Evolutionary conservation across 2,113 vertebrate genomes (phyloP), one percentile per base, ranked within the genome.

Genomic region (Mionectes macconnelli): DNA sequence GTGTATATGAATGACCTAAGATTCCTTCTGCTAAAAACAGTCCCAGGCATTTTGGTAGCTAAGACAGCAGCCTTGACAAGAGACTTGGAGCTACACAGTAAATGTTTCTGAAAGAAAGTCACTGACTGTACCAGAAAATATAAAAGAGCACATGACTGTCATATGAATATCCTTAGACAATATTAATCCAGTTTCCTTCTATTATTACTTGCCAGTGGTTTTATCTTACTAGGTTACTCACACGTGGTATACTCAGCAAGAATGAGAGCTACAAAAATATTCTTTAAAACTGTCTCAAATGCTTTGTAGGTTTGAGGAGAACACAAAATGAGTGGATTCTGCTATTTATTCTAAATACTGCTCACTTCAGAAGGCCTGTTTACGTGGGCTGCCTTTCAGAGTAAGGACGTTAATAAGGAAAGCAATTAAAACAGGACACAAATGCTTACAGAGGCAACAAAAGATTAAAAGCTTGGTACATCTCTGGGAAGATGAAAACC

Each of bases 141-240:
- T 39, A 90, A 93, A 62, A 95, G 69, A 59, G 69, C 97, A 95
- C 95, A 96, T 96, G 97, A 92, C 77, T 60, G 89, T 97, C 97
- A 96, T 80, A 95, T 79, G 95, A 97, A 90, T 80, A 85, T 75
- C 84, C 79, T 96, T 96, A 68, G 84, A 90, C 63, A 77, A 39
- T 70, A 79, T 86, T 93, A 96, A 94, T 96, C 78, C 86, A 75
- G 42, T 80, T 92, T 92, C 42, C 86, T 86, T 63, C 49, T 78
- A 68, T 90, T 85, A 50, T 66, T 81, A 52, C 30, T 90, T 85
- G 86, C 40, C 81, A 92, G 57, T 2, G 2, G n/a, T 28, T 94
- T 92, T 91, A 47, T 66, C 42, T 88, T 84, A 92, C 40, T 37
- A 59, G 81, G 40, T 78, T 78, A 70, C 15, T 81, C 8, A 1